Evolutionary conservation across 2,888 invertebrate species (phyloP), one percentile per base, ranked within the genome.

Genomic region (Germaria angustata): DNA sequence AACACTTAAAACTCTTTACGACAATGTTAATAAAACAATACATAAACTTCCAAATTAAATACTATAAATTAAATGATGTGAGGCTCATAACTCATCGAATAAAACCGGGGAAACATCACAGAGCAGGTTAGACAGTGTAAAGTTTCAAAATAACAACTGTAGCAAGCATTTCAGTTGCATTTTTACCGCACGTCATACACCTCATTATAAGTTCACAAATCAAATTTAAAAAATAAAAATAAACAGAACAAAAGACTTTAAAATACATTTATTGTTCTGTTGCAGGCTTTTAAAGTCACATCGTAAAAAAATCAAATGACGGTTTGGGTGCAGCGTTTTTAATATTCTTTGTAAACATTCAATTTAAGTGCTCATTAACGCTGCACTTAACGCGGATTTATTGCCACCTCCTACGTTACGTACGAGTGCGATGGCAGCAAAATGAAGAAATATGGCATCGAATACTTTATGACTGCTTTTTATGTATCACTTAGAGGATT

Each of bases 311-410:
- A 75, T 39, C 65, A 65, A 75, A 57, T 36, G 73, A 44, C 36
- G 15, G 17, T 46, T 46, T 55, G 36, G 49, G 17, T 36, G 57
- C 13, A 53, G 11, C 41, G 63, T 41, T 57, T 57, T 39, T 39
- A 22, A 17, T 39, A 53, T 17, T 44, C 49, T 57, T n/a, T 20
- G 24, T 55, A 55, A 71, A 53, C 55, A 71, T 71, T 78, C 28
- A 46, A 44, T 72, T 86, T 85, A 80, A 84, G 84, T 80, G 78
- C 83, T 86, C 86, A 85, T 87, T 88, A 89, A 88, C 85, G 86
- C 86, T 82, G 85, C 87, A 88, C 87, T 89, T 88, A 89, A 89
- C 86, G 82, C 86, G 86, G 88, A 89, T 88, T 89, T 89, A 89
- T 89, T 86, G 87, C 87, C 86, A 85, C 79, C 88, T 85, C 87